Evolutionary conservation across 2,797 vertebrate species (phyloP).

Genomic region (Cryptoprocta ferox): DNA sequence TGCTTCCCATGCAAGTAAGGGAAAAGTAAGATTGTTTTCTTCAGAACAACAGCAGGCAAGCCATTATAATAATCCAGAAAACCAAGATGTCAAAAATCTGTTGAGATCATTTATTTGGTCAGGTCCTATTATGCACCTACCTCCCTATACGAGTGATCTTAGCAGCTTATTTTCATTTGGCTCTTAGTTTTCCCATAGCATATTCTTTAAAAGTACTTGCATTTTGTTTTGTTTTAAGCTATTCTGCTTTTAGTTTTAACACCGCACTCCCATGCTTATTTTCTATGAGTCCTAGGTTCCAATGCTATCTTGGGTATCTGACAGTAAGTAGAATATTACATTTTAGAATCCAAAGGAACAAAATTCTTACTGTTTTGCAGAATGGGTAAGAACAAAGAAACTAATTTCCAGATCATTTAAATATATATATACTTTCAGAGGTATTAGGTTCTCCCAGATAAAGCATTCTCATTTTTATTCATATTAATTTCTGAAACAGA

Average conservation of each 20-base stretch:
- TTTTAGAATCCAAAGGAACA: constrained; percentile 40
- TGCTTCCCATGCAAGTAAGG: background rate
- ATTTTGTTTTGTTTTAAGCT: background rate
- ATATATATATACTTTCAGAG: constrained; percentile 52
- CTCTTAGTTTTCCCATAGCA: background rate
- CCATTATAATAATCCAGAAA: constrained; percentile 13
- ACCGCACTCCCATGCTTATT: background rate
- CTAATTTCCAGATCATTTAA: constrained; percentile 43
- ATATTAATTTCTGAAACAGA: constrained; percentile 70
- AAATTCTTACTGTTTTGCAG: constrained; percentile 33
- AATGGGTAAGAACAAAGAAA: constrained; percentile 40
- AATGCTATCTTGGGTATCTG: background rate
- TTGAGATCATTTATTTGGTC: background rate
- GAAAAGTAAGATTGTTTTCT: background rate
- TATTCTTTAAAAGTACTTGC: background rate
- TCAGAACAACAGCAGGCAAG: background rate
- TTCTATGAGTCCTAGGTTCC: background rate
- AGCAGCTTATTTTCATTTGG: background rate
- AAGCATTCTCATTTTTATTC: constrained; percentile 78
- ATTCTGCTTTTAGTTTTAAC: constrained; percentile 10
- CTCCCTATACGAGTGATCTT: background rate
- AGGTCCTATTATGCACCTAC: background rate
- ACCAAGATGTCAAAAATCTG: background rate
- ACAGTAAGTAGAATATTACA: background rate
- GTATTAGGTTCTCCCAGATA: constrained; percentile 60